Conservation (phyloP, 2,888 invertebrate species). For the Ophion ellenae region DNA sequence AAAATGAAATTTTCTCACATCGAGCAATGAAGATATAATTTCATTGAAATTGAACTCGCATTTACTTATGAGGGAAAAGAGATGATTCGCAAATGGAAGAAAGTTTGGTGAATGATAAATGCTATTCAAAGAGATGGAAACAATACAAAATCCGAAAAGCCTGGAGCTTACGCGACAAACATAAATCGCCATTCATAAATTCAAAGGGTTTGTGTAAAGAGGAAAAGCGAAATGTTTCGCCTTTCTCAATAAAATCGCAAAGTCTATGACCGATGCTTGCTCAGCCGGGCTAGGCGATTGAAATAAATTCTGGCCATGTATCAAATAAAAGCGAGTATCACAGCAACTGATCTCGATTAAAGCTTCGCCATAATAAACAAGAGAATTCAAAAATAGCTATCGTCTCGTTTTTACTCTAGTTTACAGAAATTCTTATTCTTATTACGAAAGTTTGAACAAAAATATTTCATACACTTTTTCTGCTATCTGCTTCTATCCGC, state of each 20-base stretch:
- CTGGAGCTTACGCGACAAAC: neutral
- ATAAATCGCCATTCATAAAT: neutral
- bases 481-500: neutral
- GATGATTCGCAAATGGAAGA: neutral
- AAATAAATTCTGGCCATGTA: constrained; percentile 58
- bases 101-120: neutral
- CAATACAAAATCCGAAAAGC: neutral
- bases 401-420: neutral
- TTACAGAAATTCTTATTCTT: neutral
- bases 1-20: no score
- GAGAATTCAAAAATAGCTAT: constrained; percentile 46
- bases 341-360: constrained; percentile 2
- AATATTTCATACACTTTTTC: neutral
- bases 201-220: neutral
- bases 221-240: neutral
- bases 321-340: constrained; percentile 27
- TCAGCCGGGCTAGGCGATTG: constrained; percentile 21
- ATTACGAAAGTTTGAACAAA: neutral
- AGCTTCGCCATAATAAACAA: neutral
- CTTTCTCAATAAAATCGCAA: constrained; percentile 5
- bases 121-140: no score
- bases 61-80: no score
- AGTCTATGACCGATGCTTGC: neutral
- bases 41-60: no score
- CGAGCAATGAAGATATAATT: no score